A percentile compares a stretch with the other conserved stretches of the same genome.
phyloP scores from a whole-genome alignment of 2,113 vertebrate species.

The Vulpes ferrilata region DNA sequence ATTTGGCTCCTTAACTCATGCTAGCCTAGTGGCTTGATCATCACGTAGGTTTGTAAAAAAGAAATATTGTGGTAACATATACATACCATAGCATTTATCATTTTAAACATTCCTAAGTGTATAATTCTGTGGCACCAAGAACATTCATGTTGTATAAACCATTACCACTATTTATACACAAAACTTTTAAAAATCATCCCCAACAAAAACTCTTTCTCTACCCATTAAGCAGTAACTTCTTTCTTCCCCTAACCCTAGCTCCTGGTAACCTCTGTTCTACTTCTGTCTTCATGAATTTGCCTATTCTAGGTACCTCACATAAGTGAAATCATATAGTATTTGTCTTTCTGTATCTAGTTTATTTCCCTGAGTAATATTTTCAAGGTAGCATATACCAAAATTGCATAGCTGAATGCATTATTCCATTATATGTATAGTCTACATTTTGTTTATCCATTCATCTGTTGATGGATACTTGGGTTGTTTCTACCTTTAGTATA shows the following conservation, averaged over 20 bases:
- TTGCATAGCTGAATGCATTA: not conserved
- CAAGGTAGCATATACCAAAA: not conserved
- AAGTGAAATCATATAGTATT: not conserved
- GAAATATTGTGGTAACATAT: not conserved
- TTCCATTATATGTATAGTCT: not conserved
- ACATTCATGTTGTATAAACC: not conserved
- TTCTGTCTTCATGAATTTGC: not conserved
- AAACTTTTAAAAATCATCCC: not conserved
- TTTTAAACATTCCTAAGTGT: conserved; percentile 36
- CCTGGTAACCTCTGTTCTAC: not conserved
- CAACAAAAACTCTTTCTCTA: not conserved
- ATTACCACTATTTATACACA: not conserved
- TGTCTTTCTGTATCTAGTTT: not conserved
- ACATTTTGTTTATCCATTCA: not conserved
- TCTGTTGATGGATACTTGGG: not conserved
- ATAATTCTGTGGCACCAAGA: not conserved
- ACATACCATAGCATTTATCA: not conserved
- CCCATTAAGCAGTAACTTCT: not conserved
- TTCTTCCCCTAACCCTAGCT: not conserved
- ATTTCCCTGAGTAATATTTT: conserved; percentile 22
- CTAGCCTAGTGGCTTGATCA: not conserved
- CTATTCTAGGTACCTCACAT: not conserved
- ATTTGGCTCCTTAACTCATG: not conserved
- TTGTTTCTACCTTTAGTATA: conserved; percentile 32
- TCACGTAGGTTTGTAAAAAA: not conserved